A percentile compares a stretch with the other conserved stretches of the same genome.
Evolutionary conservation across 1,140 invertebrate genomes (phyloP).

Genomic region (Apis dorsata): DNA sequence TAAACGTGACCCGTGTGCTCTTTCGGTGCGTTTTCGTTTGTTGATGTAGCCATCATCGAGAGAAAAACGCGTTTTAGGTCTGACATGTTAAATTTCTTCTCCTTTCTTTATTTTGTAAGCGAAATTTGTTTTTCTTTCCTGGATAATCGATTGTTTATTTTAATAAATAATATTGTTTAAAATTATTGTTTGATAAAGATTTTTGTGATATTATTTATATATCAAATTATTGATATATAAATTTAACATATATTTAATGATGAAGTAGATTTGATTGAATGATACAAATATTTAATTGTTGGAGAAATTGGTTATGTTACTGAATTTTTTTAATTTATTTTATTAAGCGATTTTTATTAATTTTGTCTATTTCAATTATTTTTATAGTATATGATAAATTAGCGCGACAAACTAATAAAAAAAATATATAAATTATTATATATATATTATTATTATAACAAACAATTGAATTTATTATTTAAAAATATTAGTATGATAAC

Average conservation of each 20-base stretch:
- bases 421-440: neutral
- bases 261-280: neutral
- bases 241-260: too few species aligned
- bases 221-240: neutral
- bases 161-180: too few species aligned
- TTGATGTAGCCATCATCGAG: neutral
- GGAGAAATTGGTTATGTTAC: neutral
- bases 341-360: too few species aligned
- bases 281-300: neutral
- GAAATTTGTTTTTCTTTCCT: neutral
- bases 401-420: neutral
- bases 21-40: neutral
- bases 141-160: neutral
- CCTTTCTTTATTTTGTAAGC: neutral
- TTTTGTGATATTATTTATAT: too few species aligned
- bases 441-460: neutral
- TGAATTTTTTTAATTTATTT: neutral
- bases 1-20: constrained; percentile 13
- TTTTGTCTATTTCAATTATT: too few species aligned
- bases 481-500: too few species aligned
- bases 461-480: too few species aligned
- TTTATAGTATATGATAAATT: neutral
- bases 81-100: neutral
- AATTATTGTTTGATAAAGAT: too few species aligned
- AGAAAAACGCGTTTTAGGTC: neutral